Evolutionary conservation across 2,888 invertebrate genomes (phyloP).

Genomic region (Limnephilus rhombicus): DNA sequence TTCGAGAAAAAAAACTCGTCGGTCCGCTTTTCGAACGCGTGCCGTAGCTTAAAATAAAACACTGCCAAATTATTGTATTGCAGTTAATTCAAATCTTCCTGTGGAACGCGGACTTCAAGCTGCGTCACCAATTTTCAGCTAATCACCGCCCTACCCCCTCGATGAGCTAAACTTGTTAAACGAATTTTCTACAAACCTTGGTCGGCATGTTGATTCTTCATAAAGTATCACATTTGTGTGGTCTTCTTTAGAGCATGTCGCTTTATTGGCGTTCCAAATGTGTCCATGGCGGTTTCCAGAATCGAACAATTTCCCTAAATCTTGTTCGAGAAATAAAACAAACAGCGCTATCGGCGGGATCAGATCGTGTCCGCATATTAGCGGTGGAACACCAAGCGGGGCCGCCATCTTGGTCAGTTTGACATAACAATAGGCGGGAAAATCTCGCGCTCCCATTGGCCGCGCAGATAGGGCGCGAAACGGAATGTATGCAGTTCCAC

Average conservation of each 20-base stretch:
- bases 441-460: slow-evolving; percentile 13
- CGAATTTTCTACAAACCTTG: too few relatives aligned
- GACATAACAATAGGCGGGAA: slow-evolving; percentile 39
- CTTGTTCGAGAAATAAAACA: slow-evolving; percentile 16
- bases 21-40: too few relatives aligned
- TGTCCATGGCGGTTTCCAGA: not conserved
- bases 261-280: too few relatives aligned
- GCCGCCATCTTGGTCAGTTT: slow-evolving; percentile 29
- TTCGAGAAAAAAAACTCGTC: too few relatives aligned
- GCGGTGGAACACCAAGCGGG: slow-evolving; percentile 34
- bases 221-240: not conserved
- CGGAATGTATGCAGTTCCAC: not conserved
- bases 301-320: slow-evolving; percentile 4
- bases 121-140: too few relatives aligned
- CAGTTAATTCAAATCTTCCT: too few relatives aligned
- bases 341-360: slow-evolving; percentile 14
- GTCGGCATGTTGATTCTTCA: not conserved
- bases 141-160: too few relatives aligned
- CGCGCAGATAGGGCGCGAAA: slow-evolving; percentile 34
- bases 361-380: slow-evolving; percentile 55
- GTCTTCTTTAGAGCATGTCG: not conserved
- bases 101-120: too few relatives aligned
- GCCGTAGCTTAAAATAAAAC: too few relatives aligned
- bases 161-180: too few relatives aligned
- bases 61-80: too few relatives aligned